Evolutionary conservation across 2,888 invertebrate species (phyloP), one percentile per base, ranked within the genome.

Genomic region (Pollenia amentaria): DNA sequence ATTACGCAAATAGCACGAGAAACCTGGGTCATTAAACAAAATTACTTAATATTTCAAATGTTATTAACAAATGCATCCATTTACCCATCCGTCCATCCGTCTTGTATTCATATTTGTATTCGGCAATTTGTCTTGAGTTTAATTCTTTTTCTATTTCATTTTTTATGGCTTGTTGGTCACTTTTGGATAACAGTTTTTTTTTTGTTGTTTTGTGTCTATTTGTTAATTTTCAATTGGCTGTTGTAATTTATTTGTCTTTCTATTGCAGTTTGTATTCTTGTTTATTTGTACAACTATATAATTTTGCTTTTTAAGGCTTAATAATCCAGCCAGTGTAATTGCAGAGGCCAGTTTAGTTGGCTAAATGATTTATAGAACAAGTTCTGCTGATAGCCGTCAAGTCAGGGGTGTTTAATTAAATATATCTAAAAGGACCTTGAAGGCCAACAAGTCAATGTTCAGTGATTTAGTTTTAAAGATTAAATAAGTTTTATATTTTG

Each of bases 241-340:
- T 46, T 70, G 69, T 60, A 60, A 60, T 69, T 60, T 70, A n/a
- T 70, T 79, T 79, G n/a, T 42, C n/a, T 44, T n/a, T 65, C 11
- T 70, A 6, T 67, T 14, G 55, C 67, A 38, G 55, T 46, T 51
- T 62, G 40, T 46, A 16, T 64, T 11, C 6, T 9, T 55, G 16
- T 40, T 29, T 29, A 29, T 62, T 12, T 64, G 2, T 2, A 1
- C 46, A 16, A 48, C 7, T 62, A n/a, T 53, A n/a, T 8, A 3
- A 29, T 9, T 48, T 14, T 57, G n/a, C 0, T 11, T 67, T 46
- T 67, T 55, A 11, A 14, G 18, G 16, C 18, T 55, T 44, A 55
- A 46, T 55, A 29, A n/a, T 55, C 4, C 4, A 16, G 44, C 29
- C 29, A 29, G 29, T 6, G 16, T 44, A 29, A 42, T 46, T 55